A percentile compares a stretch with the other conserved stretches of the same genome.
Evolutionary conservation across 2,888 invertebrate species (phyloP).

Genomic region (Platycheirus albimanus): DNA sequence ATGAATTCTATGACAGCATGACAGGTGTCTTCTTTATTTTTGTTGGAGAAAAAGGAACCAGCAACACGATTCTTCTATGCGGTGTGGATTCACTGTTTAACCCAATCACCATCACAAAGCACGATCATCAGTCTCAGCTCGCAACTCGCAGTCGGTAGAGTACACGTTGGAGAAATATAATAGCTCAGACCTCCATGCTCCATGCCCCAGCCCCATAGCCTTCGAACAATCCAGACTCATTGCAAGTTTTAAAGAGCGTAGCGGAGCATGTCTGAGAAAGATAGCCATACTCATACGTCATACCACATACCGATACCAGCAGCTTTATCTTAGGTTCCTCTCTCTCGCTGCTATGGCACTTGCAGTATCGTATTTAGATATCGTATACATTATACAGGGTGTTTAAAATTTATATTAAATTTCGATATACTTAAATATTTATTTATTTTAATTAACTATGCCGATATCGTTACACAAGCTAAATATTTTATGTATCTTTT

Average conservation of each 20-base stretch:
- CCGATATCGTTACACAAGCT: no score
- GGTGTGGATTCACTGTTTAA: not conserved
- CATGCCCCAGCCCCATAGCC: not conserved
- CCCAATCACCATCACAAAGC: not conserved
- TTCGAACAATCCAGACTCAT: not conserved
- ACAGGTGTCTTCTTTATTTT: slow-evolving; percentile 53
- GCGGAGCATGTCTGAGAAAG: not conserved
- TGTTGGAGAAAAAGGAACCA: slow-evolving; percentile 9
- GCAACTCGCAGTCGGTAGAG: not conserved
- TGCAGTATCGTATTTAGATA: no score
- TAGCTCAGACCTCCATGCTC: no score
- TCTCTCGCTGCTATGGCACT: no score
- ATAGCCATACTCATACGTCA: no score
- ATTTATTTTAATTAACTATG: no score
- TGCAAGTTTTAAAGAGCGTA: not conserved
- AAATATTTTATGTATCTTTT: no score
- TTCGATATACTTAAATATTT: no score
- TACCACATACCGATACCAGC: no score
- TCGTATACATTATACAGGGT: no score
- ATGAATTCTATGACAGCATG: slow-evolving; percentile 26
- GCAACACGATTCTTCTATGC: slow-evolving; percentile 21
- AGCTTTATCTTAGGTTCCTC: no score
- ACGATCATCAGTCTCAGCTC: not conserved
- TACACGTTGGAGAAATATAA: not conserved
- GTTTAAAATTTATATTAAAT: no score